Percentiles rank a stretch among this genome's conserved stretches.
Conservation (phyloP, 1,140 invertebrate genomes). For the Papilio xuthus region DNA sequence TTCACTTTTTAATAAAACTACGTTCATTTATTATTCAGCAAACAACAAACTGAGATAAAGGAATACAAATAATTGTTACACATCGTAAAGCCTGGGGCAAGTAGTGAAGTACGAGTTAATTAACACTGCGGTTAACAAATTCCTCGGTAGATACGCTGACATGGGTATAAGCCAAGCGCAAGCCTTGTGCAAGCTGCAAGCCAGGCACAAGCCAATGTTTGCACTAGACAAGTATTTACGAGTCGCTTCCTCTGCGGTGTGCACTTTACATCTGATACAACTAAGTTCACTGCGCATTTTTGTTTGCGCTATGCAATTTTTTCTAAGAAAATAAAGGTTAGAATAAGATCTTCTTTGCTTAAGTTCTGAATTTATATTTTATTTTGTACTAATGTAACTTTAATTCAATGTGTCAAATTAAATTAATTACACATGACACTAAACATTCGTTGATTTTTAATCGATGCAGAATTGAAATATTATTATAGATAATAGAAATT, state of each 20-base stretch:
- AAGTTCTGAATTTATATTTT: too few species aligned
- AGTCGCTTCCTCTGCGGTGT: slow-evolving; percentile 6
- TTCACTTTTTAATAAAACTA: background rate
- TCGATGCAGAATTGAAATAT: too few species aligned
- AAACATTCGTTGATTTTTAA: too few species aligned
- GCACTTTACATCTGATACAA: slow-evolving; percentile 16
- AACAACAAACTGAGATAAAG: background rate
- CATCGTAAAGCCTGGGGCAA: background rate
- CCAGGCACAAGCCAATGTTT: slow-evolving; percentile 1
- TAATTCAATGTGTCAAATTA: too few species aligned
- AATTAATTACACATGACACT: too few species aligned
- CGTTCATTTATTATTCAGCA: background rate
- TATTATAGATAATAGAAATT: too few species aligned
- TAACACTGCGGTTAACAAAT: slow-evolving; percentile 31
- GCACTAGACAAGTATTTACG: slow-evolving; percentile 27
- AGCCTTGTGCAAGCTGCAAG: background rate
- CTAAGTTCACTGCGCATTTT: background rate
- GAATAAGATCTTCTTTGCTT: too few species aligned
- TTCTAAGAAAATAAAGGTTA: too few species aligned
- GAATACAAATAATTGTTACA: slow-evolving; percentile 16
- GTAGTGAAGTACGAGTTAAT: slow-evolving; percentile 6
- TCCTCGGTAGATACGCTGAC: slow-evolving; percentile 1
- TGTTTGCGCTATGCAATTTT: background rate
- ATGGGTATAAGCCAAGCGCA: background rate
- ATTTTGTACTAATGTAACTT: too few species aligned